Percentiles rank a stretch among this genome's conserved stretches.
phyloP scores from a whole-genome alignment of 1,140 invertebrate genomes.

The Phthorimaea operculella region DNA sequence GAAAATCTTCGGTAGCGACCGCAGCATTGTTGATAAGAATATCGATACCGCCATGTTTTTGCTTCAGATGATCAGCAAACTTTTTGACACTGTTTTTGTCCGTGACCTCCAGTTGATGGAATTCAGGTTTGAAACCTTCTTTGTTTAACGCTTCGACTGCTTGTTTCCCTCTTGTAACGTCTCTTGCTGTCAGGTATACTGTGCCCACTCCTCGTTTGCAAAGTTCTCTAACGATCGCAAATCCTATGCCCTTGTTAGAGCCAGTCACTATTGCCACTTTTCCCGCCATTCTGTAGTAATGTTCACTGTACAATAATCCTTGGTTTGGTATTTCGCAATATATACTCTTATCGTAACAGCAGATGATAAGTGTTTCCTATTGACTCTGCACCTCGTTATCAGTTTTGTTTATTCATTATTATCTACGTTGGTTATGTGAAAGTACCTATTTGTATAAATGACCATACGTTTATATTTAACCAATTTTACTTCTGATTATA shows the following conservation, averaged over 20 bases:
- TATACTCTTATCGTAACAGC: too few species aligned
- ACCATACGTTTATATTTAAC: too few species aligned
- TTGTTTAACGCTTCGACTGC: conserved; percentile 70
- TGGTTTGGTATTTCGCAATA: too few species aligned
- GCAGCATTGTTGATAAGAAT: conserved; percentile 88
- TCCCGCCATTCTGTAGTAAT: conserved; percentile 36
- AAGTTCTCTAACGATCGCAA: conserved; percentile 75
- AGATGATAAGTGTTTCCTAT: too few species aligned
- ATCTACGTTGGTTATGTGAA: too few species aligned
- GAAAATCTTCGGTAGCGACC: conserved; percentile 75
- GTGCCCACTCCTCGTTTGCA: conserved; percentile 72
- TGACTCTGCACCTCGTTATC: too few species aligned
- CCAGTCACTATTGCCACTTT: conserved; percentile 74
- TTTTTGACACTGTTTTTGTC: conserved; percentile 69
- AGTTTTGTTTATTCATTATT: too few species aligned
- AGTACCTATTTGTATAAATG: too few species aligned
- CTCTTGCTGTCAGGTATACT: conserved; percentile 74
- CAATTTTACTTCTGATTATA: too few species aligned
- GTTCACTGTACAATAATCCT: too few species aligned
- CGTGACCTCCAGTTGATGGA: conserved; percentile 77
- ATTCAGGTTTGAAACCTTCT: conserved; percentile 66
- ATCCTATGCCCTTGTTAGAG: conserved; percentile 82
- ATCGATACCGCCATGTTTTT: conserved; percentile 80
- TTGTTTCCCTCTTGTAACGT: conserved; percentile 66
- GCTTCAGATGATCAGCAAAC: conserved; percentile 71